Conservation (phyloP, 2,113 vertebrate species). For the Gobius niger region DNA sequence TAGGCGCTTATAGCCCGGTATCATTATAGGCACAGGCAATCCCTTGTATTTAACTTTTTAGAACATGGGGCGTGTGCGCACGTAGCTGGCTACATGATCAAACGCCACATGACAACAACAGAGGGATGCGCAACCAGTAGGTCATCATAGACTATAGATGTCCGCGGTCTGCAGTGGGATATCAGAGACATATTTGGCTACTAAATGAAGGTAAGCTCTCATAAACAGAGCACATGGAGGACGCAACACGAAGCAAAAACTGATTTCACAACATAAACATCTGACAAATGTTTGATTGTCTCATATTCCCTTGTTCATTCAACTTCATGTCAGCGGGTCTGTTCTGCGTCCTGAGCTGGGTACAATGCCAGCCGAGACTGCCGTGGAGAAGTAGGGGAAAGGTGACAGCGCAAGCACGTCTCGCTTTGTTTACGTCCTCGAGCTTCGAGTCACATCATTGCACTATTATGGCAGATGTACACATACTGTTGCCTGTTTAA, state of each 20-base stretch:
- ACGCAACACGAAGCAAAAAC: no score
- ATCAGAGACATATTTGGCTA: background rate
- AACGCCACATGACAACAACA: background rate
- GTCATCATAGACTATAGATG: background rate
- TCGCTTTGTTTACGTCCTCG: conserved; percentile 59
- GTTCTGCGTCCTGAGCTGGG: background rate
- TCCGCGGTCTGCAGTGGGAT: background rate
- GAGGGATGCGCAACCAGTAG: background rate
- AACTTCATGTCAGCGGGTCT: background rate
- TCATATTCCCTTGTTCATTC: background rate
- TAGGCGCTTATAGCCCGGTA: no score
- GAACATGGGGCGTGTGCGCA: no score
- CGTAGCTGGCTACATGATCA: background rate
- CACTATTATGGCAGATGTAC: background rate
- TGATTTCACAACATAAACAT: no score
- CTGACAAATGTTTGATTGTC: no score
- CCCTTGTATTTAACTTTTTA: no score
- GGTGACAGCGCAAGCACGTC: conserved; percentile 48
- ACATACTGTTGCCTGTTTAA: background rate
- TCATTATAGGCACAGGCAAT: background rate
- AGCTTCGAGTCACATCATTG: conserved; percentile 4
- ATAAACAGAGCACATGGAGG: no score
- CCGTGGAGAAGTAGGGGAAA: conserved; percentile 57
- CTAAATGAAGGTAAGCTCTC: no score
- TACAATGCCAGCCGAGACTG: background rate